phyloP scores from a whole-genome alignment of 2,797 vertebrate species.

The Helarctos malayanus region DNA sequence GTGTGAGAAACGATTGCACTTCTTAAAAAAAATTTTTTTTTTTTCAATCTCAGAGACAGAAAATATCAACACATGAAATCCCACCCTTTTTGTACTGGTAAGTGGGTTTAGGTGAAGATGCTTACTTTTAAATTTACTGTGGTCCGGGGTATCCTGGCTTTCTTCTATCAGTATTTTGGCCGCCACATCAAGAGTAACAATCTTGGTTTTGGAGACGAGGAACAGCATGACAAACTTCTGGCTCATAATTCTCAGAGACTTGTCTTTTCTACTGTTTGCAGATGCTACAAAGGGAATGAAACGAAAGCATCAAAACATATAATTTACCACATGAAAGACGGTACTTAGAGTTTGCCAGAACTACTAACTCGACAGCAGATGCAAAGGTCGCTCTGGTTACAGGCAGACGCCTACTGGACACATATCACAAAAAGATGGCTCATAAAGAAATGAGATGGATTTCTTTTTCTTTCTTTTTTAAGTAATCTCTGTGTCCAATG shows the following conservation, averaged over 20 bases:
- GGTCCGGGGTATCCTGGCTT: slow-evolving; percentile 93
- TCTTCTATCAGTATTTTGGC: slow-evolving; percentile 97
- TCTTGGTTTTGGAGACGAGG: slow-evolving; percentile 96
- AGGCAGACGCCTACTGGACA: background rate
- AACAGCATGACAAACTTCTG: slow-evolving; percentile 99
- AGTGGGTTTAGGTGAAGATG: background rate
- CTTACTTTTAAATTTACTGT: slow-evolving; percentile 99
- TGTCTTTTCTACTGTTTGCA: slow-evolving; percentile 96
- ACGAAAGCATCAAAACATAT: slow-evolving; percentile 81
- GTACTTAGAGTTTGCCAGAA: background rate
- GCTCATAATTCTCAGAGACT: slow-evolving; percentile 98
- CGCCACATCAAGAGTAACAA: slow-evolving; percentile 94
- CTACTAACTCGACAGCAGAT: background rate
- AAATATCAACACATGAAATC: background rate
- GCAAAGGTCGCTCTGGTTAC: background rate
- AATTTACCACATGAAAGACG: slow-evolving; percentile 67
- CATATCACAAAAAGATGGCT: background rate
- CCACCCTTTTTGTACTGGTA: background rate
- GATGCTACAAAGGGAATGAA: slow-evolving; percentile 89
- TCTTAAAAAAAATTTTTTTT: background rate
- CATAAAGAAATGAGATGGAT: background rate
- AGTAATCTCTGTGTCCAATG: background rate
- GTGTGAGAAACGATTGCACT: background rate
- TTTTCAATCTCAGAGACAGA: background rate
- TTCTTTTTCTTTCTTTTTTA: background rate